phyloP scores from a whole-genome alignment of 2,113 vertebrate genomes.

The Phalacrocorax pelagicus region DNA sequence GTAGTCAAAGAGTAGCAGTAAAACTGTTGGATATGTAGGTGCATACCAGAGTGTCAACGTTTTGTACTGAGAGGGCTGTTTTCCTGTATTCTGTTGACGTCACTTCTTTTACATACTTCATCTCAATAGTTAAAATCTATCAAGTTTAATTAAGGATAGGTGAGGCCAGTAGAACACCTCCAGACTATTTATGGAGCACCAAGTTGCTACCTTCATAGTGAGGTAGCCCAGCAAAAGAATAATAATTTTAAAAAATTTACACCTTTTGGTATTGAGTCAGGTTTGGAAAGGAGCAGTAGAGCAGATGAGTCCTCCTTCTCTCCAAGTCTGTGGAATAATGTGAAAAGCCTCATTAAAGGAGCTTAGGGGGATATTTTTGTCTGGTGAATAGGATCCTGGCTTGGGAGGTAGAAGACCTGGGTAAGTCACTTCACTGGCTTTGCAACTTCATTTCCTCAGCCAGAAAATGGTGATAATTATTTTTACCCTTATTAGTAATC shows the following conservation, averaged over 20 bases:
- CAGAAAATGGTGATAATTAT: not conserved
- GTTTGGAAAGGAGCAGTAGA: not conserved
- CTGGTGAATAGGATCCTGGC: not conserved
- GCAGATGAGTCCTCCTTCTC: not conserved
- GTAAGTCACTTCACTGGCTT: not conserved
- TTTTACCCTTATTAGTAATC: not conserved
- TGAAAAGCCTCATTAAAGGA: not conserved
- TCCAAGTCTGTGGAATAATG: not conserved
- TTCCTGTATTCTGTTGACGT: not conserved
- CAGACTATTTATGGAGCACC: not conserved
- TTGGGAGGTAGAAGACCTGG: not conserved
- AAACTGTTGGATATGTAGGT: not conserved
- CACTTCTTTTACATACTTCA: not conserved
- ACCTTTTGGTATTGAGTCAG: not conserved
- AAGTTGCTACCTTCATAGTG: not conserved
- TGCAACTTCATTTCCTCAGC: not conserved
- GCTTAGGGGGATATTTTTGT: not conserved
- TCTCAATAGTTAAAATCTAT: not conserved
- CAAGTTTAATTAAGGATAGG: not conserved
- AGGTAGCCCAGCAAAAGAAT: not conserved
- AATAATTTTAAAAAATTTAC: not conserved
- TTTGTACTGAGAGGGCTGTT: not conserved
- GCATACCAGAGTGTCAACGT: not conserved
- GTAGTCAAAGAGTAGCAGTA: not conserved
- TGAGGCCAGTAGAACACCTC: not conserved